Evolutionary conservation across 2,113 vertebrate genomes (phyloP).

Genomic region (Elaphurus davidianus): DNA sequence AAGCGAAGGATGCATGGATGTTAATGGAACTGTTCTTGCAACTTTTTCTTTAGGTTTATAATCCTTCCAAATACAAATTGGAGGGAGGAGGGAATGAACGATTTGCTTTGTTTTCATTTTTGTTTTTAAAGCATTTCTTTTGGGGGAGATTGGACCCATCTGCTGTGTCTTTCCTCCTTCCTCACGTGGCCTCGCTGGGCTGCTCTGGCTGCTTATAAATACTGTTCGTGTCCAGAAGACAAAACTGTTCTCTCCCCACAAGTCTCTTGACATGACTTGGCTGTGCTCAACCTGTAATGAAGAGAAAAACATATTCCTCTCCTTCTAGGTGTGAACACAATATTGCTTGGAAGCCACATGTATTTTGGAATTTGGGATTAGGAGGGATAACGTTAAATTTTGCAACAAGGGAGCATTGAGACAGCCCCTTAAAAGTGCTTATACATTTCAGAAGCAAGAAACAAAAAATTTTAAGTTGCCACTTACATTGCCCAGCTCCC

Average conservation of each 20-base stretch:
- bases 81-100: too few species aligned
- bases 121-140: background rate
- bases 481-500: background rate
- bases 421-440: background rate
- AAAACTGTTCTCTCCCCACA: background rate
- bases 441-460: background rate
- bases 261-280: background rate
- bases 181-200: background rate
- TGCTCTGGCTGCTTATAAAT: too few species aligned
- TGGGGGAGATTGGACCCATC: background rate
- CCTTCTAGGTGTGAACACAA: background rate
- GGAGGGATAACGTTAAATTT: background rate
- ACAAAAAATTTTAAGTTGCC: background rate
- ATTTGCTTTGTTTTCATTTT: background rate
- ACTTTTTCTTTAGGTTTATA: background rate
- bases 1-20: background rate
- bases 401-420: background rate
- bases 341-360: background rate
- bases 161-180: background rate
- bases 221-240: background rate
- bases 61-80: background rate
- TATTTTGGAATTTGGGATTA: background rate
- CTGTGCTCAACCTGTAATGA: background rate
- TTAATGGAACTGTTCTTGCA: background rate
- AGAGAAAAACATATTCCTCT: background rate